Percentiles rank a stretch among this genome's conserved stretches.
Evolutionary conservation across 2,113 vertebrate species (phyloP).

Genomic region (Guaruba guarouba): DNA sequence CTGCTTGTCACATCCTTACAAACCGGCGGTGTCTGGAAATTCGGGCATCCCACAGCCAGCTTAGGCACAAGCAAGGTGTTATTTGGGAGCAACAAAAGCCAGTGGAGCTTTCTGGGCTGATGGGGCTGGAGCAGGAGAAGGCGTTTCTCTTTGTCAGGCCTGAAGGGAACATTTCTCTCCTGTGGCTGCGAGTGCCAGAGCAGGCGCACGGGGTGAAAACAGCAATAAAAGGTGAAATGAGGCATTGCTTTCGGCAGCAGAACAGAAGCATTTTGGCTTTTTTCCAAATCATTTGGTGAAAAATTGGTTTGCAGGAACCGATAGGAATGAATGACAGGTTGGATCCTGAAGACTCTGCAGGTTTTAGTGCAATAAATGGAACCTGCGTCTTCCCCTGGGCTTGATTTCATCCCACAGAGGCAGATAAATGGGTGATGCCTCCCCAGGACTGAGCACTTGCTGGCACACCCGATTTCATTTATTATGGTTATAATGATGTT

Average conservation of each 20-base stretch:
- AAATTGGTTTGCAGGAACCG: not conserved
- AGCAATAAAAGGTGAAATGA: not conserved
- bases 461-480: rapidly evolving
- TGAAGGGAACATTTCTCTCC: not conserved
- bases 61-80: no score
- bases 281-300: not conserved
- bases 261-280: not conserved
- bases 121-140: not conserved
- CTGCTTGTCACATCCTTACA: not conserved
- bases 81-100: not conserved
- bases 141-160: not conserved
- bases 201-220: not conserved
- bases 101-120: rapidly evolving
- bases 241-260: rapidly evolving
- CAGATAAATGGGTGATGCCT: not conserved
- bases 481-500: not conserved
- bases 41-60: rapidly evolving
- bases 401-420: not conserved
- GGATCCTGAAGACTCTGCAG: not conserved
- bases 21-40: not conserved
- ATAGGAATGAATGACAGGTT: not conserved
- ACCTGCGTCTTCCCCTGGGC: not conserved
- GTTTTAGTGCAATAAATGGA: not conserved
- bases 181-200: not conserved
- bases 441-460: not conserved